Conservation (phyloP, 2,888 invertebrate species). For the Pherbina coryleti region DNA sequence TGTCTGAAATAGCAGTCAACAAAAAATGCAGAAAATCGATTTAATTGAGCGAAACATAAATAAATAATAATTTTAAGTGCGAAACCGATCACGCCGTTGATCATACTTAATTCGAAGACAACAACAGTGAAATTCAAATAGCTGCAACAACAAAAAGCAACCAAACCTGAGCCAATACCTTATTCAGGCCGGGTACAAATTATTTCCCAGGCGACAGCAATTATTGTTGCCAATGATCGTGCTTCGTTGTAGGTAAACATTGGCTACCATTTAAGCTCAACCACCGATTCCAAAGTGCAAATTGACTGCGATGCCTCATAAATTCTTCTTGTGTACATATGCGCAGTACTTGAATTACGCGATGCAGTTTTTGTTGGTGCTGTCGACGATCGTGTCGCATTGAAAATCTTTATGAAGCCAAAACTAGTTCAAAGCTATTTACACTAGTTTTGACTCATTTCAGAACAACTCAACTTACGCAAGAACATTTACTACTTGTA, state of each 20-base stretch:
- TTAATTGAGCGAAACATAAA: not conserved
- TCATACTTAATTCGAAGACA: not conserved
- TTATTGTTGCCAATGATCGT: constrained; percentile 1
- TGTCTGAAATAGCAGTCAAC: not conserved
- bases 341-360: constrained; percentile 60
- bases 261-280: constrained; percentile 49
- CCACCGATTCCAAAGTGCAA: constrained; percentile 46
- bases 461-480: constrained; percentile 10
- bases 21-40: not conserved
- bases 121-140: not conserved
- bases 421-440: constrained; percentile 17
- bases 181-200: not conserved
- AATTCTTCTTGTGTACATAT: constrained; percentile 49
- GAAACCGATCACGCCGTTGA: not conserved
- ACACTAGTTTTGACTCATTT: not conserved
- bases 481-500: not conserved
- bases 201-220: constrained; percentile 1
- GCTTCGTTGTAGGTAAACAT: constrained; percentile 44
- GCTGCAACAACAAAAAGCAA: not conserved
- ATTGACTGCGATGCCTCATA: constrained; percentile 53
- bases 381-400: constrained; percentile 26
- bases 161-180: not conserved
- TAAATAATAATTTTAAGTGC: not conserved
- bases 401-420: not conserved
- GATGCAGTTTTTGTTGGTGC: constrained; percentile 40